Conservation (phyloP, 2,797 vertebrate genomes). For the Sebastes wilsoni region DNA sequence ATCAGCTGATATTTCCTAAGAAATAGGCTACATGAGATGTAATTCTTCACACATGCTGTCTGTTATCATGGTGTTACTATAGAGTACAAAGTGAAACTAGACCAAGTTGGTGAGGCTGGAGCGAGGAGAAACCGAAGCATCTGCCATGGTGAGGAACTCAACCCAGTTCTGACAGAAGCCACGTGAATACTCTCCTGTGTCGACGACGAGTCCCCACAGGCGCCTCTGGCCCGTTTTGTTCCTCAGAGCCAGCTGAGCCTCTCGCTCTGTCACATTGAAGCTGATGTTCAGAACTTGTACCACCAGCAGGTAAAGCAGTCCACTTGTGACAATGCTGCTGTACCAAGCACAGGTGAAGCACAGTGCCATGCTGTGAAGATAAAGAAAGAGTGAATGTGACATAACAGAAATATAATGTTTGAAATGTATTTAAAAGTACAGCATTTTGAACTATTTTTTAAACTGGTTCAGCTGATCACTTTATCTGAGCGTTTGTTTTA, state of each 20-base stretch:
- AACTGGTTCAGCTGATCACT: not conserved
- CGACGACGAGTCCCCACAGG: constrained; percentile 88
- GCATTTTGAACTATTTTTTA: not conserved
- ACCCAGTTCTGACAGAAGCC: constrained; percentile 92
- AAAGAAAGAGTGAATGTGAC: not conserved
- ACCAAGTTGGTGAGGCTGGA: constrained; percentile 72
- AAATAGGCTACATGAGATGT: not conserved
- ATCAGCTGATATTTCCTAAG: not conserved
- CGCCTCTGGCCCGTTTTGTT: constrained; percentile 86
- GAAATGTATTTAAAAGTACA: not conserved
- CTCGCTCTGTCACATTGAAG: constrained; percentile 94
- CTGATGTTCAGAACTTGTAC: constrained; percentile 94
- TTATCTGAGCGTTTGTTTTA: not conserved
- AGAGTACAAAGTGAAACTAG: constrained; percentile 54
- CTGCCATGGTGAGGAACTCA: constrained; percentile 89
- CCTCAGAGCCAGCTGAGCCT: constrained; percentile 90
- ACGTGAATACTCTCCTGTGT: constrained; percentile 87
- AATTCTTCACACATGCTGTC: not conserved
- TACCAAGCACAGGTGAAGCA: constrained; percentile 98
- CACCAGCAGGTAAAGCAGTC: constrained; percentile 90
- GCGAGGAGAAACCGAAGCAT: constrained; percentile 33
- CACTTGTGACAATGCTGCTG: constrained; percentile 89
- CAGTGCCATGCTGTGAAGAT: constrained; percentile 87
- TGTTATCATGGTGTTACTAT: not conserved
- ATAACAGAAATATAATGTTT: not conserved